These are phyloP conservation scores for Phrynocephalus guinanensis DNA, from an alignment of 2,797 vertebrate genomes.

Conservation along the genomic window DNA sequence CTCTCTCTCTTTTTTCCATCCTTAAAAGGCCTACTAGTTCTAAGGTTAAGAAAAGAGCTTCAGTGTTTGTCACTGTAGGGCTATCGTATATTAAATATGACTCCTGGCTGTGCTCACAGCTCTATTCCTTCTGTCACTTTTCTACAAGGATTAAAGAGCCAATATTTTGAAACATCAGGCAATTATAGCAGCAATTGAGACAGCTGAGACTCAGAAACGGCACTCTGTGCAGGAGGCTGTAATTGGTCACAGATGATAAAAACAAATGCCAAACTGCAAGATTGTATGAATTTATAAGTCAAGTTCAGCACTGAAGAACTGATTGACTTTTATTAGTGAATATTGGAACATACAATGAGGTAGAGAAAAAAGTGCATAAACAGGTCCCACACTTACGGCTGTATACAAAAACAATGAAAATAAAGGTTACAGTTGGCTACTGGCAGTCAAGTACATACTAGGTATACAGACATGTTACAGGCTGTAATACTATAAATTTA, in stretches of 20 bases:
- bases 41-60: not conserved
- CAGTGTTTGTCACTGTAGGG: not conserved
- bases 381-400: too few species aligned
- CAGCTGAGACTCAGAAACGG: not conserved
- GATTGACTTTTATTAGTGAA: too few species aligned
- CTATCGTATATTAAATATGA: not conserved
- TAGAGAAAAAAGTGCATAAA: too few species aligned
- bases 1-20: not conserved
- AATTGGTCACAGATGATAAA: not conserved
- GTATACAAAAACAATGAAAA: too few species aligned
- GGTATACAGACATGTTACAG: too few species aligned
- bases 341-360: too few species aligned
- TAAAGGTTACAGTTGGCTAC: too few species aligned
- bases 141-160: not conserved
- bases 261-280: conserved; percentile 12
- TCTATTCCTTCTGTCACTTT: conserved; percentile 5
- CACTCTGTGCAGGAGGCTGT: not conserved
- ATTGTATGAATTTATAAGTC: not conserved
- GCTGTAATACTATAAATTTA: too few species aligned
- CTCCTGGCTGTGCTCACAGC: not conserved
- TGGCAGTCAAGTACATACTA: too few species aligned
- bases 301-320: conserved; percentile 6
- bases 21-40: not conserved
- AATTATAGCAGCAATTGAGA: conserved; percentile 4
- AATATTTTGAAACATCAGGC: not conserved